Conservation (phyloP, 2,888 invertebrate genomes). For the Amorpha juglandis region DNA sequence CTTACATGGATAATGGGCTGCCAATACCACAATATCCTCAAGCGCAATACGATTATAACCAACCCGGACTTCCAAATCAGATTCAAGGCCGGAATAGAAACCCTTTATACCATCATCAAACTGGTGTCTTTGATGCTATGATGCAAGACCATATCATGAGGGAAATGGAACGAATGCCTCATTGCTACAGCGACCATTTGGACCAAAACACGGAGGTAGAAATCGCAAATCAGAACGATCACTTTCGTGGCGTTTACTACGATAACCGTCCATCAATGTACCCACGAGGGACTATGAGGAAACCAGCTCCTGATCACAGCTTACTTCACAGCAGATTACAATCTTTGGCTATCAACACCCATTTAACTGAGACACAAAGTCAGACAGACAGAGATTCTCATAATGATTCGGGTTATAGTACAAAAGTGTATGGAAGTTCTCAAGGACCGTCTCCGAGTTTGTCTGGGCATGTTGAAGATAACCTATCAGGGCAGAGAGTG, state of each 20-base stretch:
- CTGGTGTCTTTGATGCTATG: slow-evolving; percentile 79
- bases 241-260: slow-evolving; percentile 72
- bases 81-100: slow-evolving; percentile 70
- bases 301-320: slow-evolving; percentile 70
- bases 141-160: slow-evolving; percentile 81
- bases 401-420: slow-evolving; percentile 94
- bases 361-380: slow-evolving; percentile 76
- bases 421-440: slow-evolving; percentile 91
- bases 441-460: slow-evolving; percentile 91
- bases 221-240: slow-evolving; percentile 74
- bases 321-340: slow-evolving; percentile 76
- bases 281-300: slow-evolving; percentile 58
- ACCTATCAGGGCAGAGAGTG: slow-evolving; percentile 71
- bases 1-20: slow-evolving; percentile 64
- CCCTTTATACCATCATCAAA: slow-evolving; percentile 73
- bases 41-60: slow-evolving; percentile 66
- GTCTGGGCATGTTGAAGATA: slow-evolving; percentile 83
- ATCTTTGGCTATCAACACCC: slow-evolving; percentile 78
- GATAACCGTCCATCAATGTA: slow-evolving; percentile 68
- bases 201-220: slow-evolving; percentile 79
- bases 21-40: slow-evolving; percentile 61
- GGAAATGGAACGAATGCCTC: slow-evolving; percentile 80
- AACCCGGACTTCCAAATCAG: slow-evolving; percentile 62
- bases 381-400: slow-evolving; percentile 87
- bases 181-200: slow-evolving; percentile 76